Conservation (phyloP, 37 sponge, comb jelly and placozoan genomes). For the Halichondria panicea region DNA sequence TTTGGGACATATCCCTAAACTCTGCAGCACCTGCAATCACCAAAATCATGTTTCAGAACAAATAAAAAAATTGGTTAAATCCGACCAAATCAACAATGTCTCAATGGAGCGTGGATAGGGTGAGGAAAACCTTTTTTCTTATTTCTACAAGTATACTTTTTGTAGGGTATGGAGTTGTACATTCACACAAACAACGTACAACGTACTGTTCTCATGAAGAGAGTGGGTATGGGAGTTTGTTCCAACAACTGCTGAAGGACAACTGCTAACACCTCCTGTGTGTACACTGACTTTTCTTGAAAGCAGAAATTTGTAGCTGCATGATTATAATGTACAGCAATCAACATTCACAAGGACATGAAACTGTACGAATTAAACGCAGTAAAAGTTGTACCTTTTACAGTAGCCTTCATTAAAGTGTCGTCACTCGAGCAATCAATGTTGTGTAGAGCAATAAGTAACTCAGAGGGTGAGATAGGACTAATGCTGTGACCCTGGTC, state of each 20-base stretch:
- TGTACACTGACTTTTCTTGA: conserved; percentile 80
- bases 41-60: background rate
- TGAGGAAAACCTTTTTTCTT: no score
- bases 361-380: background rate
- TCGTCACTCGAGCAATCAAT: conserved; percentile 90
- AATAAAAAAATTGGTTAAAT: background rate
- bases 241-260: conserved; percentile 93
- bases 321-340: background rate
- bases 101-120: background rate
- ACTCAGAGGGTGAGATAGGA: conserved; percentile 87
- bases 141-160: no score
- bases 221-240: conserved; percentile 84
- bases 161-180: no score
- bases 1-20: conserved; percentile 70
- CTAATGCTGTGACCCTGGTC: conserved; percentile 61
- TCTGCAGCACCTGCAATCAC: conserved; percentile 87
- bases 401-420: conserved; percentile 84
- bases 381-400: conserved; percentile 68
- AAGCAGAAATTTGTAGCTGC: conserved; percentile 90
- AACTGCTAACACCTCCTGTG: conserved; percentile 90
- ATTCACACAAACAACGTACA: no score
- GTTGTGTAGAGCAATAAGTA: conserved; percentile 93
- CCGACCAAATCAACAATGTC: background rate
- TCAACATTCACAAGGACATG: background rate
- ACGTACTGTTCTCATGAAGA: conserved; percentile 98